Conservation (phyloP, 2,113 vertebrate genomes). For the Thymallus thymallus region DNA sequence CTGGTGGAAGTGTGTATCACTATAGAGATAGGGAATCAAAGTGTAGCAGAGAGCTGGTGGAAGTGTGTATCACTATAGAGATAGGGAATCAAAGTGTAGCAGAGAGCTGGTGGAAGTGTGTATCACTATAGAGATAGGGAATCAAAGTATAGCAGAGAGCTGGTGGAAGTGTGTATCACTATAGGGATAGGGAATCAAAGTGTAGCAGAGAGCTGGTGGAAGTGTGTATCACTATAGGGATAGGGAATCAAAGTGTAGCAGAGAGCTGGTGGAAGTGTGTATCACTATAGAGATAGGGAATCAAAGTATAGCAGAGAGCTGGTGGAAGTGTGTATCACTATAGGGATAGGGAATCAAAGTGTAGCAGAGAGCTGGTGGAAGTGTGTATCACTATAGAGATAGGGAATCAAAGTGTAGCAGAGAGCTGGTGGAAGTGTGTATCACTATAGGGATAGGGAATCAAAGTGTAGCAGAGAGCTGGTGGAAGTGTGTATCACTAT, state of each 20-base stretch:
- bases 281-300: slow-evolving; percentile 81
- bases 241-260: slow-evolving; percentile 82
- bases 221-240: slow-evolving; percentile 78
- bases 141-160: slow-evolving; percentile 80
- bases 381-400: slow-evolving; percentile 77
- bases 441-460: slow-evolving; percentile 83
- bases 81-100: slow-evolving; percentile 82
- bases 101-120: slow-evolving; percentile 71
- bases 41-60: slow-evolving; percentile 70
- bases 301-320: slow-evolving; percentile 78
- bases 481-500: slow-evolving; percentile 78
- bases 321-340: slow-evolving; percentile 78
- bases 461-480: slow-evolving; percentile 77
- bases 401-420: slow-evolving; percentile 82
- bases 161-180: slow-evolving; percentile 77
- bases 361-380: slow-evolving; percentile 71
- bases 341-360: slow-evolving; percentile 85
- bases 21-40: slow-evolving; percentile 85
- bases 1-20: slow-evolving; percentile 76
- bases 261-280: slow-evolving; percentile 73
- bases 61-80: slow-evolving; percentile 79
- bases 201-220: slow-evolving; percentile 70
- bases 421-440: slow-evolving; percentile 73
- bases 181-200: slow-evolving; percentile 85
- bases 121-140: slow-evolving; percentile 80